A percentile compares a stretch with the other conserved stretches of the same genome.
These are phyloP conservation scores for Siniperca obscura DNA, from an alignment of 2,797 vertebrate genomes.

Conservation along the genomic window DNA sequence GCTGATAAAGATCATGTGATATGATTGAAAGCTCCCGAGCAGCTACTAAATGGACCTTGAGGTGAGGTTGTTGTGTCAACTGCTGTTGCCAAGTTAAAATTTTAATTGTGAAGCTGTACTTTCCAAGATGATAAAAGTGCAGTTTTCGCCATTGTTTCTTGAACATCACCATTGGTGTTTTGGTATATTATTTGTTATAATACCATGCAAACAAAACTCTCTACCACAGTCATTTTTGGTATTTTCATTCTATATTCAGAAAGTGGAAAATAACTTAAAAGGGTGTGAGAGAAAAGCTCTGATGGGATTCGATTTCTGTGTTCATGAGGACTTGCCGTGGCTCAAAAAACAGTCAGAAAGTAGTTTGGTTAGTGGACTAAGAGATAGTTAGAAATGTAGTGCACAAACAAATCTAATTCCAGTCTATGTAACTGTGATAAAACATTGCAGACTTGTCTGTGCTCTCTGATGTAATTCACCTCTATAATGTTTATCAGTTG, in stretches of 20 bases:
- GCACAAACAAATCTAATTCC: not conserved
- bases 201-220: not conserved
- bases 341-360: not conserved
- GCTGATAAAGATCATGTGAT: not conserved
- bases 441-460: not conserved
- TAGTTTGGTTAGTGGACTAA: not conserved
- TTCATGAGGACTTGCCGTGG: not conserved
- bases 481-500: constrained; percentile 3
- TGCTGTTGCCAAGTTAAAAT: not conserved
- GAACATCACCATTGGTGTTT: not conserved
- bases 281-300: not conserved
- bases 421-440: not conserved
- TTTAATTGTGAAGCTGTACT: not conserved
- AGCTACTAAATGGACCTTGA: not conserved
- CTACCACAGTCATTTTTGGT: not conserved
- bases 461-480: not conserved
- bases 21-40: not conserved
- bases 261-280: not conserved
- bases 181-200: not conserved
- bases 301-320: not conserved
- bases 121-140: not conserved
- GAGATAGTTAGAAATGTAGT: not conserved
- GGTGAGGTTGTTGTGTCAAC: not conserved
- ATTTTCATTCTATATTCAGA: not conserved
- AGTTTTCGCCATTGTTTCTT: not conserved